Conservation (phyloP, 2,888 invertebrate genomes). For the Aspidiotus destructor region DNA sequence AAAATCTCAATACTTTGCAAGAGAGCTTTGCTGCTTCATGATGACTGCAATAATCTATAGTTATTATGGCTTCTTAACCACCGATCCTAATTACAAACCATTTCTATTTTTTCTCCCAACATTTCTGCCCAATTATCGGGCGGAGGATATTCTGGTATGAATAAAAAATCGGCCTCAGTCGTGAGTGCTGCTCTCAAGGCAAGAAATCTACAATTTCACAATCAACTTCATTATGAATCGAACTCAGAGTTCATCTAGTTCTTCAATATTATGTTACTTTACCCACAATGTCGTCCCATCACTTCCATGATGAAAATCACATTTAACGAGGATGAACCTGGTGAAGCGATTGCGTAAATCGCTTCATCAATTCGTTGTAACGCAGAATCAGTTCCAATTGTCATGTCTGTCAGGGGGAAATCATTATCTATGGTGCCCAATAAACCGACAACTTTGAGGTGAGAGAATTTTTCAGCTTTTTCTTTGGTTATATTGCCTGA, state of each 20-base stretch:
- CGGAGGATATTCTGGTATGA: constrained; percentile 95
- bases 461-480: constrained; percentile 59
- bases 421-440: constrained; percentile 99
- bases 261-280: constrained; percentile 43
- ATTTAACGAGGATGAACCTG: constrained; percentile 97
- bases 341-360: constrained; percentile 94
- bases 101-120: constrained; percentile 86
- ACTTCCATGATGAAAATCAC: constrained; percentile 99
- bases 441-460: constrained; percentile 88
- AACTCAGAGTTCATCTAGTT: too few species aligned
- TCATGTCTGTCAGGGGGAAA: constrained; percentile 99
- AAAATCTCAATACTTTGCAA: too few species aligned
- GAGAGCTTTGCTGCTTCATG: too few species aligned
- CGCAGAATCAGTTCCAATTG: constrained; percentile 96
- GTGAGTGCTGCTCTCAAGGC: constrained; percentile 91
- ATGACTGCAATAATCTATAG: too few species aligned
- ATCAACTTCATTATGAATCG: too few species aligned
- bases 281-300: constrained; percentile 99
- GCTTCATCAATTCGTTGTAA: constrained; percentile 96
- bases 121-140: constrained; percentile 83
- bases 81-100: constrained; percentile 46
- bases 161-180: constrained; percentile 96
- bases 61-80: too few species aligned
- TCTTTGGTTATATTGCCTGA: constrained; percentile 60
- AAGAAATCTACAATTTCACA: constrained; percentile 63